Conservation (phyloP, 2,797 vertebrate species). For the Acanthis flammea region DNA sequence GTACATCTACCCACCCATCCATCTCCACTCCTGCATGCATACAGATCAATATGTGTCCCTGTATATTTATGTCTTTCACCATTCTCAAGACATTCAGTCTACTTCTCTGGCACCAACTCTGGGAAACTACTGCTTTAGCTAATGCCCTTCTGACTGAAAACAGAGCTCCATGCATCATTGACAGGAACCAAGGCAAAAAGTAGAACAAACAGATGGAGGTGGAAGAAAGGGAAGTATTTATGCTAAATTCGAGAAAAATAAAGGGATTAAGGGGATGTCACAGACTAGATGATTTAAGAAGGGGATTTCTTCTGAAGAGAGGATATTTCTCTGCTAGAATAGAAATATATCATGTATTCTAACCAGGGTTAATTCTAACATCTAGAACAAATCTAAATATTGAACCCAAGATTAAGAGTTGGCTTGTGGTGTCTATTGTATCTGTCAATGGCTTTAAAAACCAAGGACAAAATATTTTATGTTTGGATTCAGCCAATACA, state of each 20-base stretch:
- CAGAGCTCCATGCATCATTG: constrained; percentile 23
- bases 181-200: constrained; percentile 25
- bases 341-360: constrained; percentile 30
- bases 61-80: constrained; percentile 48
- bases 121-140: constrained; percentile 56
- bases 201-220: constrained; percentile 54
- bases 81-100: constrained; percentile 47
- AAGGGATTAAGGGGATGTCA: constrained; percentile 49
- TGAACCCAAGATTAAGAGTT: constrained; percentile 49
- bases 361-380: constrained; percentile 53
- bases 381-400: constrained; percentile 58
- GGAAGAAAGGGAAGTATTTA: constrained; percentile 44
- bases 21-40: not conserved
- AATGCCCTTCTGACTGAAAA: constrained; percentile 47
- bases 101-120: constrained; percentile 46
- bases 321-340: constrained; percentile 27
- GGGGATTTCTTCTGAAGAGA: constrained; percentile 35
- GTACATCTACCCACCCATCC: not conserved
- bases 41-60: constrained; percentile 47
- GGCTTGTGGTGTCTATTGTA: constrained; percentile 23
- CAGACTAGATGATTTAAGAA: constrained; percentile 56
- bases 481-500: constrained; percentile 21
- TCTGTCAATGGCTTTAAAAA: constrained; percentile 38
- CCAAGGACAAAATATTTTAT: constrained; percentile 37
- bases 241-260: constrained; percentile 46